These are phyloP conservation scores for Hyperoplus lanceolatus DNA, from an alignment of 2,797 vertebrate genomes.

Conservation along the genomic window DNA sequence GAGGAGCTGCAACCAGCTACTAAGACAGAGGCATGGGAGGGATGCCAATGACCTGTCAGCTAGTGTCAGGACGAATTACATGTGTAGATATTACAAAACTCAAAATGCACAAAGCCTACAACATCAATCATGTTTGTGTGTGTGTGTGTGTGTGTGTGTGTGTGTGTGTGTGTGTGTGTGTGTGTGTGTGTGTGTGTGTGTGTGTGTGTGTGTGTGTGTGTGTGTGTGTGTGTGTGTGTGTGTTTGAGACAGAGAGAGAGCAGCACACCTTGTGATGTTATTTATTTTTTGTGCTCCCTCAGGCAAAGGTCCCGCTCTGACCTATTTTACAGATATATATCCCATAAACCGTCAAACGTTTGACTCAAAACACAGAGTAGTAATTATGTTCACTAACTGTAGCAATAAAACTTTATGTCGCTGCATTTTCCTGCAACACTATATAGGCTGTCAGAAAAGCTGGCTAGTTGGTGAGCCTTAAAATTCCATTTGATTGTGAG, in stretches of 20 bases:
- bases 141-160: background rate
- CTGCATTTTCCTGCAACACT: background rate
- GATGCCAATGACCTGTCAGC: slow-evolving; percentile 43
- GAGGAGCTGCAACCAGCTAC: slow-evolving; percentile 30
- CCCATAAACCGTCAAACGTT: background rate
- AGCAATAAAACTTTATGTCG: slow-evolving; percentile 12
- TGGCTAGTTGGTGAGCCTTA: background rate
- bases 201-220: background rate
- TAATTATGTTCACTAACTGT: slow-evolving; percentile 50
- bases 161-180: background rate
- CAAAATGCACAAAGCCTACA: slow-evolving; percentile 19
- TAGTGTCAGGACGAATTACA: slow-evolving; percentile 38
- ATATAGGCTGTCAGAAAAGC: background rate
- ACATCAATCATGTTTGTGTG: slow-evolving; percentile 6
- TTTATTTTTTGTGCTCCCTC: slow-evolving; percentile 6
- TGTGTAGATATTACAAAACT: slow-evolving; percentile 25
- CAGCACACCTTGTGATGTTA: slow-evolving; percentile 12
- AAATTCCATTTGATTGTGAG: no score
- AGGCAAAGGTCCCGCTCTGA: slow-evolving; percentile 1
- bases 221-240: background rate
- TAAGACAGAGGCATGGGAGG: slow-evolving; percentile 43
- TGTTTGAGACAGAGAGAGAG: background rate
- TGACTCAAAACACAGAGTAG: slow-evolving; percentile 30
- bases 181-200: background rate
- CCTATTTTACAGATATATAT: background rate